phyloP scores from a whole-genome alignment of 2,797 vertebrate species.

The Chaenodraco wilsoni region DNA sequence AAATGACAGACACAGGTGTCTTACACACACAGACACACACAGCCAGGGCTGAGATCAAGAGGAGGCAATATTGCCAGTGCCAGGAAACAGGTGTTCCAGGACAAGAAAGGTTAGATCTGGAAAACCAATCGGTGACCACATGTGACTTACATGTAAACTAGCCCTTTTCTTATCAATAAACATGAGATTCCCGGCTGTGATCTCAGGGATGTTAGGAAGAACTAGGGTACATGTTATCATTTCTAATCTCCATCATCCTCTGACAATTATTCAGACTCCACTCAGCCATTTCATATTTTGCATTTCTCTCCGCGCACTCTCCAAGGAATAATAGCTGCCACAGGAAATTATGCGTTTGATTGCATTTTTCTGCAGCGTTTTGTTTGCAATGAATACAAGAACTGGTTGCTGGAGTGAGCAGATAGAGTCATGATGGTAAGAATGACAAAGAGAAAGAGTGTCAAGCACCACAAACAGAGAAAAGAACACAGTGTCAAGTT shows the following conservation, averaged over 20 bases:
- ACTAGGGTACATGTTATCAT: not conserved
- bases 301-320: not conserved
- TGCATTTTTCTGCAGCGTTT: not conserved
- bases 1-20: constrained; percentile 18
- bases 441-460: not conserved
- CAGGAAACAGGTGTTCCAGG: constrained; percentile 22
- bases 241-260: not conserved
- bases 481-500: not conserved
- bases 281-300: not conserved
- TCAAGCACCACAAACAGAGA: not conserved
- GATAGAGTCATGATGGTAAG: not conserved
- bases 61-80: constrained; percentile 13
- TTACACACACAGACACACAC: constrained; percentile 11
- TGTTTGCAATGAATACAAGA: constrained; percentile 4
- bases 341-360: constrained; percentile 1
- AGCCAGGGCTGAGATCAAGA: constrained; percentile 21
- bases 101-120: constrained; percentile 8
- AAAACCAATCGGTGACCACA: constrained; percentile 14
- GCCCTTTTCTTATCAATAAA: constrained; percentile 4
- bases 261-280: constrained; percentile 14
- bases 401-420: not conserved
- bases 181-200: not conserved
- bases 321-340: not conserved
- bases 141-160: not conserved
- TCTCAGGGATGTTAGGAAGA: not conserved